Evolutionary conservation across 2,797 vertebrate genomes (phyloP).

Genomic region (Australoheros facetus): DNA sequence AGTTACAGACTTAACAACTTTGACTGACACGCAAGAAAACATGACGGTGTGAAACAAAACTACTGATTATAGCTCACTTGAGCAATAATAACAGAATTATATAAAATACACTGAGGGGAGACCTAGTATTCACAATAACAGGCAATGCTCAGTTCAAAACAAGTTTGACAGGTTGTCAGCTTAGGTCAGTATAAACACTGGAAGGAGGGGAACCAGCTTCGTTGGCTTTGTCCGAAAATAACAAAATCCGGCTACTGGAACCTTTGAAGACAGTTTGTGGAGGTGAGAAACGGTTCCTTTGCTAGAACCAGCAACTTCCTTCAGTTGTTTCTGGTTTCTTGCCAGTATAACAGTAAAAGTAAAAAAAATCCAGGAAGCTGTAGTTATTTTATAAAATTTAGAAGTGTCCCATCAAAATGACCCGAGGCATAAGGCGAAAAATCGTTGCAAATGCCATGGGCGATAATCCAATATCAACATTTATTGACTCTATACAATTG

Average conservation of each 20-base stretch:
- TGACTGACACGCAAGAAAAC: background rate
- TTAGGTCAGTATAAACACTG: slow-evolving; percentile 2
- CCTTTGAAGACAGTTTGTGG: background rate
- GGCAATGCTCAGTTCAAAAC: slow-evolving; percentile 1
- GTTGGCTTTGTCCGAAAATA: background rate
- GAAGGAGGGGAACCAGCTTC: background rate
- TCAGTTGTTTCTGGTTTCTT: background rate
- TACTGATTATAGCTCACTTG: background rate
- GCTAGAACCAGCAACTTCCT: background rate
- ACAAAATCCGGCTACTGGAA: background rate
- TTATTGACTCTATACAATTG: background rate
- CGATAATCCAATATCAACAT: background rate
- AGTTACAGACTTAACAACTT: background rate
- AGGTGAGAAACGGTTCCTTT: fast-evolving
- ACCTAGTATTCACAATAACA: background rate
- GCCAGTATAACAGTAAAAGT: background rate
- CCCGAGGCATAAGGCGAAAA: background rate
- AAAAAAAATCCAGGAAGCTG: background rate
- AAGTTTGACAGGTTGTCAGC: background rate
- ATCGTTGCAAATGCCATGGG: background rate
- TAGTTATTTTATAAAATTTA: background rate
- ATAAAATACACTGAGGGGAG: background rate
- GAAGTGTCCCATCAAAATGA: background rate
- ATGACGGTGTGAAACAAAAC: background rate
- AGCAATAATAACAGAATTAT: background rate